A percentile compares a stretch with the other conserved stretches of the same genome.
Evolutionary conservation across 1,140 invertebrate species (phyloP).

Genomic region (Luehdorfia chinensis): DNA sequence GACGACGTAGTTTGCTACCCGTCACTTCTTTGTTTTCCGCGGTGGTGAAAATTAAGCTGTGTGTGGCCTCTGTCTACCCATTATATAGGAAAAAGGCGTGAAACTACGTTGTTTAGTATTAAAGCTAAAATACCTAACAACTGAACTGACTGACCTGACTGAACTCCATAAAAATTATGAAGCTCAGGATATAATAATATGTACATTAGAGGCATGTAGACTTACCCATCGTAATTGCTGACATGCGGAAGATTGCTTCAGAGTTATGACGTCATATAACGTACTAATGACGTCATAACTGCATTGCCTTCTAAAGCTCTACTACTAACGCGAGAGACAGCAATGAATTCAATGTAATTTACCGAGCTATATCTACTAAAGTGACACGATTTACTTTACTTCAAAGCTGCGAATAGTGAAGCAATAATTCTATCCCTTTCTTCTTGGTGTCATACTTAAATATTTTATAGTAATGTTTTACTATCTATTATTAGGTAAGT

Average conservation of each 20-base stretch:
- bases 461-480: too few species aligned
- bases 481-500: too few species aligned
- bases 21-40: too few species aligned
- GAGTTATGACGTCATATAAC: constrained; percentile 52
- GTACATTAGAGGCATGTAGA: constrained; percentile 1
- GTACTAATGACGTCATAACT: constrained; percentile 56
- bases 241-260: constrained; percentile 26
- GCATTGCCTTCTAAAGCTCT: constrained; percentile 26
- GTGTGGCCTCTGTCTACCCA: too few species aligned
- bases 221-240: constrained; percentile 15
- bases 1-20: too few species aligned
- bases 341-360: constrained; percentile 18
- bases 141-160: too few species aligned
- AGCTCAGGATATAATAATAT: too few species aligned
- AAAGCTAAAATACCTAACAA: too few species aligned
- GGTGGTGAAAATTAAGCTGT: too few species aligned
- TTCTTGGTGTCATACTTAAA: not conserved
- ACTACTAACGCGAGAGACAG: constrained; percentile 13
- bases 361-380: constrained; percentile 14
- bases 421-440: not conserved
- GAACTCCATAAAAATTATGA: too few species aligned
- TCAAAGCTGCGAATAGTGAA: not conserved
- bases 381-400: constrained; percentile 17
- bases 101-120: too few species aligned
- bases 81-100: too few species aligned